Percentiles rank a stretch among this genome's conserved stretches.
These are phyloP conservation scores for Diadegma fenestrale DNA, from an alignment of 2,888 invertebrate genomes.

Conservation along the genomic window DNA sequence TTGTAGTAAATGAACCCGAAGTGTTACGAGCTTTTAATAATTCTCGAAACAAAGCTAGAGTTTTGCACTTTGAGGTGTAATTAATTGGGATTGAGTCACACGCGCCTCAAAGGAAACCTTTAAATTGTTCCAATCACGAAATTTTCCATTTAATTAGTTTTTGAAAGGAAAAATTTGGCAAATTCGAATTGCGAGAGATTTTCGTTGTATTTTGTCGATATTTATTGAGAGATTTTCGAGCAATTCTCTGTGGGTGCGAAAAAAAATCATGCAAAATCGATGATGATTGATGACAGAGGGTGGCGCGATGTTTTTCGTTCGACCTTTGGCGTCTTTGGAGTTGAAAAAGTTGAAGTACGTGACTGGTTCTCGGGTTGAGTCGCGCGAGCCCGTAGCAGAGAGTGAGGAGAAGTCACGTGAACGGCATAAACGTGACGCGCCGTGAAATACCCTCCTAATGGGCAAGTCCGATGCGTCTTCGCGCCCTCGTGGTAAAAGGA, in stretches of 20 bases:
- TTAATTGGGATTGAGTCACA: too few species aligned
- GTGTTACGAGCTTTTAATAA: neutral
- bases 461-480: slow-evolving; percentile 77
- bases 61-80: too few species aligned
- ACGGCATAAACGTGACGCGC: slow-evolving; percentile 82
- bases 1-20: neutral
- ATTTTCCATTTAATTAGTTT: too few species aligned
- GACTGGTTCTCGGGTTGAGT: slow-evolving; percentile 74
- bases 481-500: slow-evolving; percentile 64
- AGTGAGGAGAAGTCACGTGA: slow-evolving; percentile 82
- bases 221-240: neutral
- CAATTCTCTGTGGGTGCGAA: neutral
- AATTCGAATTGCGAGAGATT: neutral
- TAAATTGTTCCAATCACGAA: too few species aligned
- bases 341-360: slow-evolving; percentile 77
- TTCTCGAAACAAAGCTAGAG: too few species aligned
- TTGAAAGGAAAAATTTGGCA: too few species aligned
- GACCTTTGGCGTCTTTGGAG: slow-evolving; percentile 26
- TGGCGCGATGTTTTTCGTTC: neutral
- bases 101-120: too few species aligned
- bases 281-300: slow-evolving; percentile 5
- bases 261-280: slow-evolving; percentile 1
- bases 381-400: slow-evolving; percentile 71
- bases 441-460: slow-evolving; percentile 83
- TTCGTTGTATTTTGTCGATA: neutral